Base-by-base conservation (phyloP, 2,797 vertebrate species). In the Pangasius mekongensis region DNA sequence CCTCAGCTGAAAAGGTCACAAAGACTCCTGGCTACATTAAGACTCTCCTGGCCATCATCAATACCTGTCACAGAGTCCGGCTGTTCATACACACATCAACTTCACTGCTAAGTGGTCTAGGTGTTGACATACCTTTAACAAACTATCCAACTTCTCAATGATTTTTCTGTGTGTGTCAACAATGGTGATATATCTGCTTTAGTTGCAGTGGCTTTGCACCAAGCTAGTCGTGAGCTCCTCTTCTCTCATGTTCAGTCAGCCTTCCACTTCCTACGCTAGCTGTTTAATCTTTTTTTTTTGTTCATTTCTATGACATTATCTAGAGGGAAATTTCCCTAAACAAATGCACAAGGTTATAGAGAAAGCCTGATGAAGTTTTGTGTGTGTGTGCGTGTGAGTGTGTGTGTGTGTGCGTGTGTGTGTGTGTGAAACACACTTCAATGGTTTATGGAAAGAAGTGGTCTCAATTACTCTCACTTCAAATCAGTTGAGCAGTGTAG, bases 1-100 rank as follows among this genome's bases (percentile, higher is more conserved):
- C 87, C 89, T 87, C 56, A 91, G 83, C 87, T 77, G 85, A 86
- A 91, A 93, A 91, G 92, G 92, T 91, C 90, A 92, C 60, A 47
- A 33, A 87, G 86, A 87, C 89, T 86, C 84, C 71, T 69, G 77
- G 89, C 86, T 85, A 81, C 86, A 90, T 60, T 9, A 80, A 36
- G 36, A 84, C 88, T 49, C 76, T 74, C 83, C 88, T 78, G 49
- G 67, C 66, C 71, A 89, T 85, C 91, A 89, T 89, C 90, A 87
- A 73, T 85, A 90, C 84, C 90, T 81, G 86, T 84, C 86, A 81
- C 54, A 14, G 86, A 85, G 73, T 39, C 86, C 54, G 73, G 74
- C 74, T 33, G 88, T 87, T 85, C 77, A 84, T 67, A 30, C 56
- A 81, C 27, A 83, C 81, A 67, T 89, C 86, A 88, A 74, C 30